A percentile compares a stretch with the other conserved stretches of the same genome.
Evolutionary conservation across 2,797 vertebrate species (phyloP).

Genomic region (Neosilurus hyrtlii): DNA sequence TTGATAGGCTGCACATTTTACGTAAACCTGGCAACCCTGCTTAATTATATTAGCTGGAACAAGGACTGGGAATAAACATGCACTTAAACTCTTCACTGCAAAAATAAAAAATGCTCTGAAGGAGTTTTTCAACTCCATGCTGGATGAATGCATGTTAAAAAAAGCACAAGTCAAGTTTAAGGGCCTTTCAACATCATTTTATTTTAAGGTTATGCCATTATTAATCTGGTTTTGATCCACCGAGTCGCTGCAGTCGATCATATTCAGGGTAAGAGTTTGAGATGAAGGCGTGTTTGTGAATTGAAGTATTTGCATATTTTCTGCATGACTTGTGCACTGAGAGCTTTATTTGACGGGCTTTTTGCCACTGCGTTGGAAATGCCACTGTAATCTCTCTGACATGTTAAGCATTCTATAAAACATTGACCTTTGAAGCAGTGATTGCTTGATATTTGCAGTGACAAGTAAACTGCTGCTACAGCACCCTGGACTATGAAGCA

Average conservation of each 20-base stretch:
- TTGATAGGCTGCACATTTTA: background rate
- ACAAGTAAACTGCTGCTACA: conserved; percentile 61
- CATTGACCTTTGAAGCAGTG: conserved; percentile 62
- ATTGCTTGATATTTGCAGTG: conserved; percentile 70
- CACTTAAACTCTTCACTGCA: too few species aligned
- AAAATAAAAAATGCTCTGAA: too few species aligned
- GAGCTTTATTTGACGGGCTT: conserved; percentile 35
- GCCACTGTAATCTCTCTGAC: conserved; percentile 55
- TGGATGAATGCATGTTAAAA: too few species aligned
- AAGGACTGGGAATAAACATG: too few species aligned
- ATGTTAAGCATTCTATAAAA: conserved; percentile 68
- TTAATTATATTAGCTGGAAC: background rate
- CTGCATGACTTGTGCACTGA: conserved; percentile 27
- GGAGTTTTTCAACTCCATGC: too few species aligned
- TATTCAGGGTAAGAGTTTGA: background rate
- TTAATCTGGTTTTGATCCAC: background rate
- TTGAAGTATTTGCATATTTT: conserved; percentile 5
- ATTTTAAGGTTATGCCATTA: background rate
- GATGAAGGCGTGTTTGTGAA: background rate
- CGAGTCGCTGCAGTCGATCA: background rate
- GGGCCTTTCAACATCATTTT: too few species aligned
- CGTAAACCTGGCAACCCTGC: background rate
- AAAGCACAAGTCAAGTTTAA: too few species aligned
- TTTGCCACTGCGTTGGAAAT: conserved; percentile 47
- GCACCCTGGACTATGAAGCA: conserved; percentile 52